Evolutionary conservation across 30 jellyfish, hydroid and myxozoan species (phyloP).

Genomic region (Turritopsis rubra): DNA sequence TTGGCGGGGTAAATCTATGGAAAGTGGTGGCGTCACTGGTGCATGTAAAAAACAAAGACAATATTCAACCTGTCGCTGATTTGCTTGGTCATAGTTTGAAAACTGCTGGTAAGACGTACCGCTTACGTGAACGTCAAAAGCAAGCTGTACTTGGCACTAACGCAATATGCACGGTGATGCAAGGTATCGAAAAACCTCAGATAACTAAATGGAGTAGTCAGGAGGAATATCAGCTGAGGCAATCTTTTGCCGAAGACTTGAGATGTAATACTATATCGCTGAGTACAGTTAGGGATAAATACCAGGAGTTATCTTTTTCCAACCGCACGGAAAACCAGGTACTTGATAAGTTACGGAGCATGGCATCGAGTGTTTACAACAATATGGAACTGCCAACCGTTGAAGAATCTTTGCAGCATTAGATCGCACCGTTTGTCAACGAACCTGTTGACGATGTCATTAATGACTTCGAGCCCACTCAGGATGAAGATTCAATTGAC

Average conservation of each 20-base stretch:
- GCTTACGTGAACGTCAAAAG: neutral
- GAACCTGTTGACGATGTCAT: neutral
- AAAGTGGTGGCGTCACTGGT: neutral
- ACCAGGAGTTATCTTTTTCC: neutral
- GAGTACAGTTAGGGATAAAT: neutral
- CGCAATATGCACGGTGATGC: neutral
- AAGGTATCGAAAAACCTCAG: neutral
- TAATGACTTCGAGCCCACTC: neutral
- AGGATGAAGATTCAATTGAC: neutral
- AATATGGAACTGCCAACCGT: neutral
- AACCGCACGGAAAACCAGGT: constrained; percentile 1
- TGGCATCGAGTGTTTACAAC: neutral
- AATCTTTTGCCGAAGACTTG: neutral
- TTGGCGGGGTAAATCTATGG: neutral
- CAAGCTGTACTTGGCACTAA: neutral
- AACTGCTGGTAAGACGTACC: neutral
- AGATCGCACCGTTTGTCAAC: neutral
- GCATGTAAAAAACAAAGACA: neutral
- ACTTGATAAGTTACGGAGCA: neutral
- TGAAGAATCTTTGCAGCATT: neutral
- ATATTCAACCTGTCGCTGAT: neutral
- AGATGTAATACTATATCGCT: neutral
- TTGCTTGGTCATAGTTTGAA: neutral
- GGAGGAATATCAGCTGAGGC: neutral
- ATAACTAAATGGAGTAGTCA: neutral